Conservation (phyloP, 2,888 invertebrate species). For the Plagodis pulveraria region DNA sequence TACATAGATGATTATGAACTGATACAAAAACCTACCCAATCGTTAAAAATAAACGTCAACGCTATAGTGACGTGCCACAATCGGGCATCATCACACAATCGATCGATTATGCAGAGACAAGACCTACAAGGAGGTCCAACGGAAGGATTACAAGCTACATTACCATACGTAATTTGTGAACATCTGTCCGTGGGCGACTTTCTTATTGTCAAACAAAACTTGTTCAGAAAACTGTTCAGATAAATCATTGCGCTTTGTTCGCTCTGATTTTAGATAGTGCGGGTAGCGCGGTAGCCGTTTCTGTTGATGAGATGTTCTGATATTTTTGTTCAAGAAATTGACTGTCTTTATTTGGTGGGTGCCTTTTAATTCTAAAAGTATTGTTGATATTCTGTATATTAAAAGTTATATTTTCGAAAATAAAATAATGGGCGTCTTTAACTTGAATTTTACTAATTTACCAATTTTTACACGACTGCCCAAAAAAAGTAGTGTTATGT, state of each 20-base stretch:
- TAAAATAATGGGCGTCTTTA: too few relatives aligned
- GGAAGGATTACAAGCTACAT: slow-evolving; percentile 78
- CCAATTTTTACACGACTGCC: too few relatives aligned
- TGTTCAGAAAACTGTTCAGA: slow-evolving; percentile 20
- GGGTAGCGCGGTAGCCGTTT: slow-evolving; percentile 26
- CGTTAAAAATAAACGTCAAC: slow-evolving; percentile 44
- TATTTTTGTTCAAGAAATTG: slow-evolving; percentile 28
- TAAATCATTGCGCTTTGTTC: slow-evolving; percentile 33
- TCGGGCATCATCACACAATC: slow-evolving; percentile 62
- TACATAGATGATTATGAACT: too few relatives aligned
- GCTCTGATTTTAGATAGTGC: slow-evolving; percentile 27
- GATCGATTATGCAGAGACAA: slow-evolving; percentile 68
- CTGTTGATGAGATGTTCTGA: slow-evolving; percentile 22
- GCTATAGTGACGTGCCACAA: slow-evolving; percentile 48
- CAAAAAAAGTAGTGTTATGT: too few relatives aligned
- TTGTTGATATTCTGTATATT: neutral
- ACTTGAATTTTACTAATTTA: too few relatives aligned
- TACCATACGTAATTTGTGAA: slow-evolving; percentile 82
- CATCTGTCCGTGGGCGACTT: slow-evolving; percentile 74
- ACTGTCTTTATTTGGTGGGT: slow-evolving; percentile 6
- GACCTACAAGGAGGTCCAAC: slow-evolving; percentile 74
- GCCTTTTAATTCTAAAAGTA: neutral
- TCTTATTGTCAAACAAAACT: slow-evolving; percentile 63
- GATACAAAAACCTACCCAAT: too few relatives aligned
- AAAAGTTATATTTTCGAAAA: neutral